Evolutionary conservation across 2,888 invertebrate species (phyloP).

Genomic region (Exocentrus adspersus): DNA sequence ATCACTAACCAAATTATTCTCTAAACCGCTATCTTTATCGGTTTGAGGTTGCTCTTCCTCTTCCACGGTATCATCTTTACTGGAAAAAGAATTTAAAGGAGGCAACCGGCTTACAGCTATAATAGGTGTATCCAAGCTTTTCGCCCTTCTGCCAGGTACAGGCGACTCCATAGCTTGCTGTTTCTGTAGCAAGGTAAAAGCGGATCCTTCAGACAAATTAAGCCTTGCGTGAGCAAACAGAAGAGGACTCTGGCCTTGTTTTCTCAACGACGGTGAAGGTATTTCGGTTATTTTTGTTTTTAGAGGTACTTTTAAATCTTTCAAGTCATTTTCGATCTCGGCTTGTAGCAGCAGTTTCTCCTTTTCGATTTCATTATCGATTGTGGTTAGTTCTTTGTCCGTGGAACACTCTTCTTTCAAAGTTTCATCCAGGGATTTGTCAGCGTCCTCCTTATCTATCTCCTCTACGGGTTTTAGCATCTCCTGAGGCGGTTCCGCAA

Average conservation of each 20-base stretch:
- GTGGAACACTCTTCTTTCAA: slow-evolving; percentile 51
- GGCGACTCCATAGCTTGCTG: slow-evolving; percentile 83
- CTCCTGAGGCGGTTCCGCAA: slow-evolving; percentile 55
- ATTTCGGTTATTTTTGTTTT: slow-evolving; percentile 73
- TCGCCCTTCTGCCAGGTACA: slow-evolving; percentile 78
- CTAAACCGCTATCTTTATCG: slow-evolving; percentile 47
- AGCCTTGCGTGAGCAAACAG: slow-evolving; percentile 82
- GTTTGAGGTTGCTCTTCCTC: slow-evolving; percentile 71
- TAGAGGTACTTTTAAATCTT: slow-evolving; percentile 60
- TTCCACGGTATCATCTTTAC: slow-evolving; percentile 88
- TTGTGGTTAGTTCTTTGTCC: slow-evolving; percentile 46
- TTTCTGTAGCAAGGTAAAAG: slow-evolving; percentile 77
- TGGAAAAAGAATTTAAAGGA: slow-evolving; percentile 86
- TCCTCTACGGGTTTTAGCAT: slow-evolving; percentile 55
- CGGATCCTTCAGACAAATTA: slow-evolving; percentile 87
- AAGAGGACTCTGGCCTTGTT: slow-evolving; percentile 79
- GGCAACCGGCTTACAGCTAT: slow-evolving; percentile 83
- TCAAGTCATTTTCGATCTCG: slow-evolving; percentile 61
- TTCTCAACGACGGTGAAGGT: slow-evolving; percentile 74
- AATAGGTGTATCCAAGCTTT: slow-evolving; percentile 86
- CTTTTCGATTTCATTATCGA: slow-evolving; percentile 54
- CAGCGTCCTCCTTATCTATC: slow-evolving; percentile 55
- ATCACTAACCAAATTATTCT: slow-evolving; percentile 45
- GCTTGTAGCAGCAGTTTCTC: slow-evolving; percentile 59
- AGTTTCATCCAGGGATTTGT: slow-evolving; percentile 59